Evolutionary conservation across 2,113 vertebrate genomes (phyloP).

Genomic region (Stigmatopora argus): DNA sequence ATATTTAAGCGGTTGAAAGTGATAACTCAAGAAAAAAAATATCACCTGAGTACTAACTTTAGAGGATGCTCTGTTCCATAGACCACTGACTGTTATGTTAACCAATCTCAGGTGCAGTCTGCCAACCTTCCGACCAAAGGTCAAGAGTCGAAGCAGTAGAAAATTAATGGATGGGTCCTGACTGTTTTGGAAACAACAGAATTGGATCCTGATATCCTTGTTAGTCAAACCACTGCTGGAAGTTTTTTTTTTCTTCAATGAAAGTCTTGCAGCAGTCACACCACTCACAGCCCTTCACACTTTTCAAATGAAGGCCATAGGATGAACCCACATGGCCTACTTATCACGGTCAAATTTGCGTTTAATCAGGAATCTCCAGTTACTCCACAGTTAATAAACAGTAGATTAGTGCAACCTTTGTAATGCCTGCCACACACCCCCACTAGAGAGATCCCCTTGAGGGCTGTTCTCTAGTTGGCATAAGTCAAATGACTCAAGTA

Average conservation of each 20-base stretch:
- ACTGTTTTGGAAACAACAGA: conserved; percentile 23
- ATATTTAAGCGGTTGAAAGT: background rate
- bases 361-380: conserved; percentile 92
- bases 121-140: background rate
- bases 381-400: conserved; percentile 92
- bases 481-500: conserved; percentile 18
- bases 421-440: conserved; percentile 81
- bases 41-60: background rate
- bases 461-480: conserved; percentile 74
- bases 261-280: conserved; percentile 53
- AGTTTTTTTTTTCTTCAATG: conserved; percentile 11
- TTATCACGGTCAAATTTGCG: conserved; percentile 83
- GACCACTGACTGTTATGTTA: background rate
- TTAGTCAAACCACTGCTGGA: conserved; percentile 19
- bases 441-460: conserved; percentile 78
- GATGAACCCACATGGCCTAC: conserved; percentile 58
- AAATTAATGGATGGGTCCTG: background rate
- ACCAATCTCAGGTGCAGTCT: background rate
- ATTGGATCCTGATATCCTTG: conserved; percentile 50
- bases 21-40: conserved; percentile 1
- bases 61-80: background rate
- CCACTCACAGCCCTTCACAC: conserved; percentile 67
- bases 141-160: background rate
- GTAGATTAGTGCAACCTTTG: conserved; percentile 88
- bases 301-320: conserved; percentile 67